phyloP scores from a whole-genome alignment of 2,797 vertebrate species.

The Toxotes lorentzi region DNA sequence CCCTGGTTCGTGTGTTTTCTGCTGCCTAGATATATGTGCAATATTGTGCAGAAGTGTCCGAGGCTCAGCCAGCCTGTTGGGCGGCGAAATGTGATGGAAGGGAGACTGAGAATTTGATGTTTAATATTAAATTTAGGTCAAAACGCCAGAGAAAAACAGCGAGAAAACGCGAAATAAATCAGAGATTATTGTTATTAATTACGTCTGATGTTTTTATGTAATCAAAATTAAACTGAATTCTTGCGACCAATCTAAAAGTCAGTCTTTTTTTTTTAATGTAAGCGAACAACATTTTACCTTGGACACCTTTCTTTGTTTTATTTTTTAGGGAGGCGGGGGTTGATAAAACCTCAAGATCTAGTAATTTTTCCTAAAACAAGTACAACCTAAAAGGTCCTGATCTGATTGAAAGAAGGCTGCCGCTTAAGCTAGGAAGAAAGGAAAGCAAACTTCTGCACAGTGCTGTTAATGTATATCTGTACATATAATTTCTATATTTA shows the following conservation, averaged over 20 bases:
- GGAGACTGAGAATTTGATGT: neutral
- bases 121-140: neutral
- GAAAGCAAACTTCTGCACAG: slow-evolving; percentile 75
- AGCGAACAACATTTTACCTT: neutral
- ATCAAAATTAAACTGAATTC: neutral
- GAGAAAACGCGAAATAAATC: neutral
- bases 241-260: neutral
- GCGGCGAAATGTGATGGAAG: slow-evolving; percentile 11
- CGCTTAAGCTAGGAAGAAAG: neutral
- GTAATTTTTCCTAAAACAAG: slow-evolving; percentile 8
- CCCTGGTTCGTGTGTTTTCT: slow-evolving; percentile 66
- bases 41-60: slow-evolving; percentile 80
- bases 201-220: neutral
- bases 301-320: neutral
- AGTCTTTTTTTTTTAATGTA: neutral
- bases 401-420: neutral
- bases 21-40: slow-evolving; percentile 85
- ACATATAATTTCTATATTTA: slow-evolving; percentile 89
- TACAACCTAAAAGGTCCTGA: slow-evolving; percentile 1
- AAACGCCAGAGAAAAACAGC: neutral
- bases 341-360: neutral
- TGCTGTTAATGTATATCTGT: slow-evolving; percentile 86
- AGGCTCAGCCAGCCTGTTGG: slow-evolving; percentile 48
- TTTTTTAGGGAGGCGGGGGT: neutral
- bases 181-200: neutral